Evolutionary conservation across 2,888 invertebrate genomes (phyloP), one percentile per base, ranked within the genome.

Genomic region (Blomia tropicalis): DNA sequence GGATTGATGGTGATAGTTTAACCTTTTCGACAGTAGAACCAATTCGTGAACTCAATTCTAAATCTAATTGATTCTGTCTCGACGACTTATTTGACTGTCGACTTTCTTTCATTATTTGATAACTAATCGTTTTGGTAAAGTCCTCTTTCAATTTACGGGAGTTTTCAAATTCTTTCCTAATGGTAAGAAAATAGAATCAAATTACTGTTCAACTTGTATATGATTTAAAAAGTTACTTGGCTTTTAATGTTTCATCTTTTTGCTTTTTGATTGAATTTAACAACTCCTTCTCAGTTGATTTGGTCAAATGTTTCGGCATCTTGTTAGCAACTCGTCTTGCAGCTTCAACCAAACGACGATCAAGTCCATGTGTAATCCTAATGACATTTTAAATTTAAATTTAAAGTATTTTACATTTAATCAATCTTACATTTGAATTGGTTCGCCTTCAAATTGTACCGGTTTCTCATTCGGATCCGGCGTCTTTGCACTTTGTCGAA

Each of bases 241-340:
- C 62, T 2, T 30, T 11, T 30, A 27, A 22, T 25, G 54, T 62
- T 56, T 62, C 62, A 5, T 41, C 7, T n/a, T 7, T 25, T 22
- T 56, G 56, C 4, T 43, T 23, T 56, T 41, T 25, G 22, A 62
- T 27, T 22, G 43, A 41, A 43, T 25, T 22, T 19, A 62, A 43
- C 14, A 62, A 43, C n/a, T 62, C 56, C n/a, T 36, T 41, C 56
- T 62, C 62, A 19, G 62, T 62, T 19, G 1, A n/a, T 43, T 58
- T 56, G 43, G 62, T 17, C 17, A 30, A 14, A 43, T 62, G 56
- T n/a, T 43, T 56, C 5, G 56, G 41, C 56, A 62, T n/a, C 3
- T 36, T 58, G 19, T 25, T 19, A 22, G 62, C 62, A 19, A 62
- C 56, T 4, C 54, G 36, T 58, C 56, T 27, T 1, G 62, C 62